These are phyloP conservation scores for Echeneis naucrates DNA, from an alignment of 2,797 vertebrate species.

Conservation along the genomic window DNA sequence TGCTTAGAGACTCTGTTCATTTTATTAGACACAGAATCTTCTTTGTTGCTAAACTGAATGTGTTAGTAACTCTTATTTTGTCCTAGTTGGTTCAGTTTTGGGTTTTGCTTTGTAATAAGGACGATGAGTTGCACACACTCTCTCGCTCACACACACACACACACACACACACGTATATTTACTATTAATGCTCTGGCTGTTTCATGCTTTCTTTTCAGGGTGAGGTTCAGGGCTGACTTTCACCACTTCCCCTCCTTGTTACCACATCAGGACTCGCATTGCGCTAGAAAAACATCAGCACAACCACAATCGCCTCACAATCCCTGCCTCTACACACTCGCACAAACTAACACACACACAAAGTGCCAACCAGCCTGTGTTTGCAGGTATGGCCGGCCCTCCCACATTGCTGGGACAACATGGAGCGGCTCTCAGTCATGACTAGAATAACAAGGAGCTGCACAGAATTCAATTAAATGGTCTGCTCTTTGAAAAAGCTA, in stretches of 20 bases:
- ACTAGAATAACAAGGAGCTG: slow-evolving; percentile 79
- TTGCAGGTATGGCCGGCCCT: slow-evolving; percentile 72
- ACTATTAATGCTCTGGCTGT: slow-evolving; percentile 45
- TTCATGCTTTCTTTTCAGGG: slow-evolving; percentile 68
- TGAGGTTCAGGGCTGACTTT: slow-evolving; percentile 71
- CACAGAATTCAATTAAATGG: slow-evolving; percentile 79
- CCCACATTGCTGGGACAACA: slow-evolving; percentile 77
- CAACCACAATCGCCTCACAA: slow-evolving; percentile 67
- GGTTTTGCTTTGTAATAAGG: slow-evolving; percentile 39
- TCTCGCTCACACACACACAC: neutral
- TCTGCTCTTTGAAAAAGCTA: slow-evolving; percentile 75
- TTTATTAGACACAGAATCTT: slow-evolving; percentile 52
- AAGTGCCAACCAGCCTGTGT: slow-evolving; percentile 30
- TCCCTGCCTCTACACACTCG: slow-evolving; percentile 18
- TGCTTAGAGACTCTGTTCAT: slow-evolving; percentile 60
- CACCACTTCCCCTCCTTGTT: slow-evolving; percentile 75
- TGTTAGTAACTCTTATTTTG: slow-evolving; percentile 21
- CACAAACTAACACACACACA: slow-evolving; percentile 16
- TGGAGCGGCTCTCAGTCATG: slow-evolving; percentile 72
- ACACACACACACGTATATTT: slow-evolving; percentile 4
- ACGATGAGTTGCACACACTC: slow-evolving; percentile 35
- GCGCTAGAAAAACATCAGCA: slow-evolving; percentile 68
- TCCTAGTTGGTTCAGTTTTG: slow-evolving; percentile 42
- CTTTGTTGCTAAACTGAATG: slow-evolving; percentile 5
- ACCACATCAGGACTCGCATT: slow-evolving; percentile 73